A percentile compares a stretch with the other conserved stretches of the same genome.
Conservation (phyloP, 2,797 vertebrate genomes). For the Alauda arvensis region DNA sequence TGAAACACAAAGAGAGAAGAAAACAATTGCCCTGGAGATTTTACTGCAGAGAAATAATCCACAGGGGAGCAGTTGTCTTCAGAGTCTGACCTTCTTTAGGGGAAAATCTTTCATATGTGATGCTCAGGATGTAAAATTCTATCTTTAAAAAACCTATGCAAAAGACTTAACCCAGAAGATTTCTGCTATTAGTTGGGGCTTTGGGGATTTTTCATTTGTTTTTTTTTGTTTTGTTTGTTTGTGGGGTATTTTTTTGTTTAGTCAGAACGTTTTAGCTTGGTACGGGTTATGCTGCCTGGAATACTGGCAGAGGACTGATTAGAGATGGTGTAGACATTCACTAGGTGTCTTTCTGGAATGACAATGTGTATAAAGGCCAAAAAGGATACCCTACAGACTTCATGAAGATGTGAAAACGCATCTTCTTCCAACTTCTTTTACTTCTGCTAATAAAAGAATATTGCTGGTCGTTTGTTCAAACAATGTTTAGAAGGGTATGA, state of each 20-base stretch:
- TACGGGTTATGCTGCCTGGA: not conserved
- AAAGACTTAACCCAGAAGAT: not conserved
- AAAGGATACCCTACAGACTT: not conserved
- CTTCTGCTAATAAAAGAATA: not conserved
- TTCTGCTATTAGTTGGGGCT: not conserved
- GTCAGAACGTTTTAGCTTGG: not conserved
- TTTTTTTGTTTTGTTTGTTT: not conserved
- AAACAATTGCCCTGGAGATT: not conserved
- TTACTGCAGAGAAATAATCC: not conserved
- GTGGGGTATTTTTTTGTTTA: accelerated
- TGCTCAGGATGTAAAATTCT: not conserved
- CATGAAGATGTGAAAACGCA: not conserved
- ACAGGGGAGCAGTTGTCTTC: not conserved
- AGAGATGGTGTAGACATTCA: not conserved
- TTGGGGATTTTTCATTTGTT: accelerated
- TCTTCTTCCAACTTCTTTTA: not conserved
- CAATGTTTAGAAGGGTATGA: not conserved
- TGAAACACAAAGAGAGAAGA: not conserved
- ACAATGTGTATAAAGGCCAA: not conserved
- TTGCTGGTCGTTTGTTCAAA: not conserved
- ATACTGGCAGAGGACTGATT: not conserved
- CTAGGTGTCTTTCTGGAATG: not conserved
- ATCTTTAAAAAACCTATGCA: not conserved
- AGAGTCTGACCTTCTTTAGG: not conserved
- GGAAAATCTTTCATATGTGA: not conserved